These are phyloP conservation scores for Vannuccia rotundouncinata DNA, from an alignment of 2,888 invertebrate species.

Conservation along the genomic window DNA sequence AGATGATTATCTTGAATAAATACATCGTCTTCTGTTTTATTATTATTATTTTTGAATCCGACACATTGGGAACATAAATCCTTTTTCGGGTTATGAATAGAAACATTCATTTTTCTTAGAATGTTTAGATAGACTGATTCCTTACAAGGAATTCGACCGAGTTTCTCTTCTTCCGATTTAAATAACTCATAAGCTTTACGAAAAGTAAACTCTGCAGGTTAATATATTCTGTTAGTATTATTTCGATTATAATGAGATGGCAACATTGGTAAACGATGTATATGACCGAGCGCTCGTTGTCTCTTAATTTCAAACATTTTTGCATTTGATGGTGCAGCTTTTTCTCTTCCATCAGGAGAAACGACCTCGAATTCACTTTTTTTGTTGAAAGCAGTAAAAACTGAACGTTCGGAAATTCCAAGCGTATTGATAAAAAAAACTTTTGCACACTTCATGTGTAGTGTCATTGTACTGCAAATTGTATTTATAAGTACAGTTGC, in stretches of 20 bases:
- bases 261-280: background rate
- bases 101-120: constrained; percentile 26
- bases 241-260: background rate
- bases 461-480: background rate
- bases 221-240: background rate
- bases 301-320: background rate
- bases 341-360: background rate
- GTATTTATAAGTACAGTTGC: background rate
- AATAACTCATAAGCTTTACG: background rate
- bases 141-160: background rate
- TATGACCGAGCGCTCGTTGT: background rate
- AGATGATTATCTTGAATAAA: constrained; percentile 14
- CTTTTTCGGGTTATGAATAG: constrained; percentile 23
- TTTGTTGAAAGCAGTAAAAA: background rate
- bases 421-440: background rate
- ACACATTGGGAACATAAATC: constrained; percentile 26
- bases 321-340: background rate
- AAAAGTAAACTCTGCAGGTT: background rate
- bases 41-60: constrained; percentile 26
- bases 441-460: background rate
- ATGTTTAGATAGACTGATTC: constrained; percentile 22
- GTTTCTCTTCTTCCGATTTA: background rate
- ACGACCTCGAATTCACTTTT: background rate
- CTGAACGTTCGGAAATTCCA: background rate
- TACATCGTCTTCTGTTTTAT: constrained; percentile 26